These are phyloP conservation scores for Drosophila gunungcola DNA, from an alignment of 1,140 invertebrate genomes.

Conservation along the genomic window DNA sequence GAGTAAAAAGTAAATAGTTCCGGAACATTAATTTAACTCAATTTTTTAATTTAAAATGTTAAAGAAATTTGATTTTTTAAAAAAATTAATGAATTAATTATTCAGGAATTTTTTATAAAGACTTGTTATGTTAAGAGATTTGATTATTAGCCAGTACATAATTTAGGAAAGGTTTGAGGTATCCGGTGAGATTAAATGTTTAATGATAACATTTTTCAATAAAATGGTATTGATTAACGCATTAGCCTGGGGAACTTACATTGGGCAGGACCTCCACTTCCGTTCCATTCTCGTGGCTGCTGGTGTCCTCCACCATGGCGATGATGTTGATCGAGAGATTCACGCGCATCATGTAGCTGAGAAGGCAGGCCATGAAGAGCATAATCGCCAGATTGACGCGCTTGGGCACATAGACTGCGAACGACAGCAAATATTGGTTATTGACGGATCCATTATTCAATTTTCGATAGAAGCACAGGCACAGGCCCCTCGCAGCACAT, in stretches of 20 bases:
- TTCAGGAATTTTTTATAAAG: too few relatives aligned
- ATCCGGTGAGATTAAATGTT: too few relatives aligned
- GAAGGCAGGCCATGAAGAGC: constrained; percentile 90
- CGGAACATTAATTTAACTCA: too few relatives aligned
- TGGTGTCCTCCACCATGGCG: constrained; percentile 87
- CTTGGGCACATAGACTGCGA: constrained; percentile 76
- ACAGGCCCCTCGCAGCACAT: constrained; percentile 43
- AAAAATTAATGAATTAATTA: too few relatives aligned
- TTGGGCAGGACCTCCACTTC: constrained; percentile 55
- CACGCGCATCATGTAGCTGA: constrained; percentile 90
- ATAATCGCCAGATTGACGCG: constrained; percentile 87
- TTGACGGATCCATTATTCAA: constrained; percentile 25
- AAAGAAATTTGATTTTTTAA: too few relatives aligned
- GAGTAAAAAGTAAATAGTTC: too few relatives aligned
- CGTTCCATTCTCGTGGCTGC: constrained; percentile 55
- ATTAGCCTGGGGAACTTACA: constrained; percentile 48
- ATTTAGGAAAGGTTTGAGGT: too few relatives aligned
- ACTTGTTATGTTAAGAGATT: too few relatives aligned
- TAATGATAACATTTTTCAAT: too few relatives aligned
- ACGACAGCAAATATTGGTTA: constrained; percentile 52
- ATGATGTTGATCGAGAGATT: constrained; percentile 91
- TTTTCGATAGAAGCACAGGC: background rate
- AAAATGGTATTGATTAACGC: too few relatives aligned
- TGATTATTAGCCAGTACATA: too few relatives aligned
- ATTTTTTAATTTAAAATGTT: too few relatives aligned